phyloP scores from a whole-genome alignment of 2,113 vertebrate species.

The Archilochus colubris region DNA sequence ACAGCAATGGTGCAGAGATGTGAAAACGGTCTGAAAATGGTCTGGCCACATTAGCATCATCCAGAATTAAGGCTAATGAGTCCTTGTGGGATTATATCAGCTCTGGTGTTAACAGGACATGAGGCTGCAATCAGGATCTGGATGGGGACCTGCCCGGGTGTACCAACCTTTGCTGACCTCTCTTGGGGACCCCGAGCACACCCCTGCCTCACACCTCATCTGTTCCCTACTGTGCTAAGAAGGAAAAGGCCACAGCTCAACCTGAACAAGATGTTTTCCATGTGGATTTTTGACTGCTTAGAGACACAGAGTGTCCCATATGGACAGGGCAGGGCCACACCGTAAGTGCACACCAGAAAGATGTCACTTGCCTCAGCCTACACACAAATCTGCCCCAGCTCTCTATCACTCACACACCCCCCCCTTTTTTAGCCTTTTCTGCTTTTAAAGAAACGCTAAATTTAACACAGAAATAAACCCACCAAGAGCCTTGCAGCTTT shows the following conservation, averaged over 20 bases:
- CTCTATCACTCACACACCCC: background rate
- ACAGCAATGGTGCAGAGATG: background rate
- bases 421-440: background rate
- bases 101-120: background rate
- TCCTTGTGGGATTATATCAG: background rate
- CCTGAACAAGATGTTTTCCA: background rate
- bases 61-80: constrained; percentile 19
- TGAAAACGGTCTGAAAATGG: background rate
- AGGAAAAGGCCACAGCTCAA: background rate
- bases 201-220: background rate
- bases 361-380: background rate
- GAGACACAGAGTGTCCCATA: background rate
- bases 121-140: background rate
- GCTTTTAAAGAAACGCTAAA: background rate
- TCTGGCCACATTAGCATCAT: background rate
- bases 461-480: background rate
- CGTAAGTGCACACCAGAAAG: background rate
- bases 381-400: background rate
- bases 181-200: background rate
- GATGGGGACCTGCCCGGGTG: background rate
- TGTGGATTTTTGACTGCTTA: background rate
- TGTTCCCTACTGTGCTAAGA: background rate
- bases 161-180: background rate
- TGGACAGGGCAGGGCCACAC: background rate
- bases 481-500: background rate